These are phyloP conservation scores for Watersipora subatra DNA, from an alignment of 1,140 invertebrate genomes.

Conservation along the genomic window DNA sequence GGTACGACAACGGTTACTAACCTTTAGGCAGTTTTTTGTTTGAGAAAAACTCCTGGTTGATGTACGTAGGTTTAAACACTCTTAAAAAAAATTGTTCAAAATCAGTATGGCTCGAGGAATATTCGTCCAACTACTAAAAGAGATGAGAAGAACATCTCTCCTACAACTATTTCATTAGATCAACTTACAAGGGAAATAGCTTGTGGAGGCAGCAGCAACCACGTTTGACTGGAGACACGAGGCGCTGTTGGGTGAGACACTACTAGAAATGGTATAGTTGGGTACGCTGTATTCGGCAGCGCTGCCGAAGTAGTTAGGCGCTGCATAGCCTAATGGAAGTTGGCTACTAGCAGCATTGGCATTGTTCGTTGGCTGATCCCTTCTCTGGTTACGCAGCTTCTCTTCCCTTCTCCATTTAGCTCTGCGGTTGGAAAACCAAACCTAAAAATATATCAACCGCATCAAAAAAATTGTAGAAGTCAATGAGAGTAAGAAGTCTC, in stretches of 20 bases:
- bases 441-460: conserved; percentile 46
- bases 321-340: neutral
- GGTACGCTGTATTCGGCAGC: neutral
- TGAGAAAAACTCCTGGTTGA: too few species aligned
- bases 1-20: too few species aligned
- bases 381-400: conserved; percentile 76
- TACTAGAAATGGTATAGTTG: neutral
- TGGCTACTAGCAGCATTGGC: neutral
- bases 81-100: too few species aligned
- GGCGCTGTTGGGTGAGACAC: neutral
- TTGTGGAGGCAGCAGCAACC: neutral
- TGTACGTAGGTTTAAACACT: too few species aligned
- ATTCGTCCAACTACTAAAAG: too few species aligned
- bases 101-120: too few species aligned
- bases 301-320: neutral
- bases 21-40: too few species aligned
- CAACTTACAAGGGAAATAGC: neutral
- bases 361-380: conserved; percentile 19
- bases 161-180: too few species aligned
- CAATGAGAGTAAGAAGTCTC: too few species aligned
- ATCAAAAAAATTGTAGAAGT: too few species aligned
- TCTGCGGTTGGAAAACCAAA: conserved; percentile 94
- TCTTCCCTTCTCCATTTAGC: conserved; percentile 97
- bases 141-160: too few species aligned
- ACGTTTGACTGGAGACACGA: neutral